phyloP scores from a whole-genome alignment of 2,797 vertebrate species.

The Simalia tracyae region DNA sequence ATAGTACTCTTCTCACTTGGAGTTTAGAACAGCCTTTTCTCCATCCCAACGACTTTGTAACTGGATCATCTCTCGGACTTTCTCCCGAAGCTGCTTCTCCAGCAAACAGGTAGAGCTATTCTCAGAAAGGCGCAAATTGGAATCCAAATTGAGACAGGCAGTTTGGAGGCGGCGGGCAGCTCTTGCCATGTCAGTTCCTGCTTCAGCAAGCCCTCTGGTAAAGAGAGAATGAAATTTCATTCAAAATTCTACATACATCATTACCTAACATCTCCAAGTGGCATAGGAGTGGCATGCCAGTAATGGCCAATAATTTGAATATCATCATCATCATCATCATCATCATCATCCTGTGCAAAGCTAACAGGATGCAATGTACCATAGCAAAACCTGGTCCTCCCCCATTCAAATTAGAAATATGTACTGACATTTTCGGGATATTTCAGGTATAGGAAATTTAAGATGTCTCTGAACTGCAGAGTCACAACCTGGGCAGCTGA shows the following conservation, averaged over 20 bases:
- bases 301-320: neutral
- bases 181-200: constrained; percentile 72
- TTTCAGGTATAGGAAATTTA: neutral
- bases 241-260: neutral
- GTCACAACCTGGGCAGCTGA: too few species aligned
- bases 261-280: neutral
- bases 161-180: constrained; percentile 69
- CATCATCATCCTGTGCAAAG: neutral
- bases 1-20: constrained; percentile 71
- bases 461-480: too few species aligned
- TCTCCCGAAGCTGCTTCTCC: constrained; percentile 76
- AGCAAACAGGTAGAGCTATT: constrained; percentile 57
- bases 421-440: neutral
- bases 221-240: constrained; percentile 22
- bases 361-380: neutral
- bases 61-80: constrained; percentile 80
- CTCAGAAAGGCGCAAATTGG: constrained; percentile 62
- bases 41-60: constrained; percentile 79
- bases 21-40: constrained; percentile 81
- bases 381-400: neutral
- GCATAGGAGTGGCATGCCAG: neutral
- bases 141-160: constrained; percentile 78
- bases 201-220: constrained; percentile 79
- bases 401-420: neutral
- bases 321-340: too few species aligned